These are phyloP conservation scores for Excalfactoria chinensis DNA, from an alignment of 2,113 vertebrate species.

Conservation along the genomic window DNA sequence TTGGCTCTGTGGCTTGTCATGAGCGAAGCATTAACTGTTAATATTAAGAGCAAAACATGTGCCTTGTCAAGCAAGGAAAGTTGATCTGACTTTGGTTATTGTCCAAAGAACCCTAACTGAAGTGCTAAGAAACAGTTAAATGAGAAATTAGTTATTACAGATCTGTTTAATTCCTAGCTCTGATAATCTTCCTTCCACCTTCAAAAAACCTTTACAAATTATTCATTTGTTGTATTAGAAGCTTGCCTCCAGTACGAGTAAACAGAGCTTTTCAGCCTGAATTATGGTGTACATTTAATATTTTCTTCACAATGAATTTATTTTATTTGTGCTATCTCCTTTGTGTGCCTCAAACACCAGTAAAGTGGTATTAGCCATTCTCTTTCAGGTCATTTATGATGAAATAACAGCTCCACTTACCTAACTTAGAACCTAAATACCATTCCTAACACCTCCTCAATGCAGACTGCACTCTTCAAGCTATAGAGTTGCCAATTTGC, in stretches of 20 bases:
- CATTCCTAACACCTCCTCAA: background rate
- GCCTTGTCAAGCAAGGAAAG: background rate
- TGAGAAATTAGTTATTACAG: background rate
- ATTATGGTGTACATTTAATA: background rate
- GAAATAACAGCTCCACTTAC: background rate
- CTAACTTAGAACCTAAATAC: background rate
- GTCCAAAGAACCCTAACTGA: background rate
- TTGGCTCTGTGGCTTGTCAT: background rate
- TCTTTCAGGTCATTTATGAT: background rate
- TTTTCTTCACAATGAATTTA: background rate
- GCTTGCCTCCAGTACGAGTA: background rate
- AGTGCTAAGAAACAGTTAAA: background rate
- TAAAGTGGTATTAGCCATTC: background rate
- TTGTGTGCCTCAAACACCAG: background rate
- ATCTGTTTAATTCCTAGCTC: background rate
- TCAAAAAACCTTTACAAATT: conserved; percentile 28
- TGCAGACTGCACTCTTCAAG: background rate
- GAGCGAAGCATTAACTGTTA: background rate
- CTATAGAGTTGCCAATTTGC: background rate
- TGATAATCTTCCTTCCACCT: conserved; percentile 27
- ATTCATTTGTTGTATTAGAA: conserved; percentile 43
- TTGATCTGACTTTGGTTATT: background rate
- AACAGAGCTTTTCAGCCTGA: conserved; percentile 28
- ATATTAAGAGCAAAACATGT: background rate
- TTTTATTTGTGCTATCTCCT: conserved; percentile 1